These are phyloP conservation scores for Tragopan temminckii DNA, from an alignment of 2,797 vertebrate genomes.

Conservation along the genomic window DNA sequence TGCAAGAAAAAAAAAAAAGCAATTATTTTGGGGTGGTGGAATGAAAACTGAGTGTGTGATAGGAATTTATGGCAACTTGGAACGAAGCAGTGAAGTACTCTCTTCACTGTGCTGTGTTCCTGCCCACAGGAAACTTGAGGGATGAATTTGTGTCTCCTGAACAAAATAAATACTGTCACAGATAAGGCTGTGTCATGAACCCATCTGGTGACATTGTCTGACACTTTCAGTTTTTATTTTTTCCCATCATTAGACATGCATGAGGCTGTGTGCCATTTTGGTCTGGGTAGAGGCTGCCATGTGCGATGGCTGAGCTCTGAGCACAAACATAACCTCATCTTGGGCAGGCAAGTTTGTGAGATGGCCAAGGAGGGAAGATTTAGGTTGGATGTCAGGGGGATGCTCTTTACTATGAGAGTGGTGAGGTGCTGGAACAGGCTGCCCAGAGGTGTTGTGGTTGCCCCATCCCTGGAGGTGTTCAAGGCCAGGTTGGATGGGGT, in stretches of 20 bases:
- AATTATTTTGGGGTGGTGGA: not conserved
- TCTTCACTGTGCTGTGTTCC: not conserved
- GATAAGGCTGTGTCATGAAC: not conserved
- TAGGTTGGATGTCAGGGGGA: too few species aligned
- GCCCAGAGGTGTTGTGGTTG: too few species aligned
- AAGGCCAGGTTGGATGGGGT: too few species aligned
- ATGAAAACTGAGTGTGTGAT: not conserved
- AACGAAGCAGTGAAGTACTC: not conserved
- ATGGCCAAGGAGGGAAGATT: not conserved
- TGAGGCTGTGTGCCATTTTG: not conserved
- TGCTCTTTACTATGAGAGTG: too few species aligned
- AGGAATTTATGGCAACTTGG: not conserved
- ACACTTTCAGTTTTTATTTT: not conserved
- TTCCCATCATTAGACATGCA: not conserved
- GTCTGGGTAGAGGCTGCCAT: not conserved
- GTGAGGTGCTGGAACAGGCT: too few species aligned
- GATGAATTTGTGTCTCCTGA: not conserved
- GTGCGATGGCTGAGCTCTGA: not conserved
- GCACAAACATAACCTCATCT: not conserved
- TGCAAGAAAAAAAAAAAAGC: not conserved
- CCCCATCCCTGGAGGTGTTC: too few species aligned
- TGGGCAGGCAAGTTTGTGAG: not conserved
- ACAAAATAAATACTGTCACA: not conserved
- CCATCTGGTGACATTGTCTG: not conserved
- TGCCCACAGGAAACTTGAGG: not conserved